Conservation (phyloP, 2,113 vertebrate species). For the Ardeotis arabs region DNA sequence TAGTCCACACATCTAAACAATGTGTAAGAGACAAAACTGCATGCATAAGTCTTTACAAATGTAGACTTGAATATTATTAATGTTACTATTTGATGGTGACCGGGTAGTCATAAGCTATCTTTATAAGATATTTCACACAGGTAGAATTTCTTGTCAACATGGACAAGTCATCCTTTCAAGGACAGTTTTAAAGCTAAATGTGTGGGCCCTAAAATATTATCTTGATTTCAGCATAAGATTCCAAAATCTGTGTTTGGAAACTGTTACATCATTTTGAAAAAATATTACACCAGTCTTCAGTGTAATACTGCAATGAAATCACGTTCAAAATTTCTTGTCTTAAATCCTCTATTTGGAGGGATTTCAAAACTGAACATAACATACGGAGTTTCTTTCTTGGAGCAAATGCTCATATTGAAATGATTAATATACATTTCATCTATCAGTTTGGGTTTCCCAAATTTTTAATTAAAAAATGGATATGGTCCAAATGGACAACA, state of each 20-base stretch:
- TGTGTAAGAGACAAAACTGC: constrained; percentile 71
- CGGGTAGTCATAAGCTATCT: constrained; percentile 75
- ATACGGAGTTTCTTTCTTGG: constrained; percentile 48
- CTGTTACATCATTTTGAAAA: constrained; percentile 51
- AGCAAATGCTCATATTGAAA: constrained; percentile 40
- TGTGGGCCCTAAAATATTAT: constrained; percentile 54
- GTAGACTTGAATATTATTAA: constrained; percentile 73
- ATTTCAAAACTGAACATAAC: constrained; percentile 45
- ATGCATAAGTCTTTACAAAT: constrained; percentile 72
- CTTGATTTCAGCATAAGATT: constrained; percentile 66
- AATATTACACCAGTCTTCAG: constrained; percentile 47
- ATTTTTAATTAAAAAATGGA: neutral
- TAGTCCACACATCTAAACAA: constrained; percentile 71
- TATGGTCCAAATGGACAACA: constrained; percentile 39
- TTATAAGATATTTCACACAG: constrained; percentile 80
- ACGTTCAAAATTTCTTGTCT: constrained; percentile 56
- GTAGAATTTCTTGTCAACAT: constrained; percentile 66
- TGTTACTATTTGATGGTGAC: constrained; percentile 78
- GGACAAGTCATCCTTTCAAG: constrained; percentile 65
- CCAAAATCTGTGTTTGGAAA: constrained; percentile 62
- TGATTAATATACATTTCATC: neutral
- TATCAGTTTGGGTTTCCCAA: neutral
- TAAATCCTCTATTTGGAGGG: constrained; percentile 37
- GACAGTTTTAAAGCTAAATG: constrained; percentile 67
- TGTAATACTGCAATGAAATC: constrained; percentile 68